A percentile compares a stretch with the other conserved stretches of the same genome.
Evolutionary conservation across 2,888 invertebrate species (phyloP).

Genomic region (Mechanitis mazaeus): DNA sequence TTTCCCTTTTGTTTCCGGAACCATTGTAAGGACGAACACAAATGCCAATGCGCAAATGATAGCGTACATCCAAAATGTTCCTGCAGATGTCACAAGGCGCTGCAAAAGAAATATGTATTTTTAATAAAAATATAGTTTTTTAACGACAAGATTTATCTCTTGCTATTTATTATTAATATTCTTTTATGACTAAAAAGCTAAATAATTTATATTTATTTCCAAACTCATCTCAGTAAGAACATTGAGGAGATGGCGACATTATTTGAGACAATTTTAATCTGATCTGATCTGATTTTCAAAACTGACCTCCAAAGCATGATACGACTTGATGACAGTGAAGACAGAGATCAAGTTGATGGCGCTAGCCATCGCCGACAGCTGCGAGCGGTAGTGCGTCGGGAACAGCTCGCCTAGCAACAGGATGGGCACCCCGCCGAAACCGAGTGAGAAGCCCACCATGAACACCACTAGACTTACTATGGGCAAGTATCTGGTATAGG

Average conservation of each 20-base stretch:
- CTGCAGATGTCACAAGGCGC: constrained; percentile 67
- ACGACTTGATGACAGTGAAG: constrained; percentile 77
- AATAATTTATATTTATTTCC: too few species aligned
- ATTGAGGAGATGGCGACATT: too few species aligned
- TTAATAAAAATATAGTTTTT: neutral
- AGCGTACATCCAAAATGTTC: constrained; percentile 76
- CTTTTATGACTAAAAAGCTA: too few species aligned
- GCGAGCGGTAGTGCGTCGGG: constrained; percentile 73
- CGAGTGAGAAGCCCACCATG: constrained; percentile 78
- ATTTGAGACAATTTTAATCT: too few species aligned
- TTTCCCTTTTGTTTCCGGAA: constrained; percentile 83
- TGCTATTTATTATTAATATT: too few species aligned
- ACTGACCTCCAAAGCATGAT: constrained; percentile 64
- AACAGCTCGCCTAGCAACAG: constrained; percentile 79
- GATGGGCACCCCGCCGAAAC: constrained; percentile 80
- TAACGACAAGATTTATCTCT: too few species aligned
- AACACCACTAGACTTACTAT: constrained; percentile 75
- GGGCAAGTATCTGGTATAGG: constrained; percentile 64
- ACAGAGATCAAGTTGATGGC: constrained; percentile 73
- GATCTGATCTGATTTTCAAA: too few species aligned
- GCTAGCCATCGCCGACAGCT: constrained; percentile 74
- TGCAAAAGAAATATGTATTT: constrained; percentile 31
- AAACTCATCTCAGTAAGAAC: too few species aligned
- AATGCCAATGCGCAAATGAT: constrained; percentile 69
- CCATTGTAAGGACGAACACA: constrained; percentile 69